Evolutionary conservation across 2,888 invertebrate species (phyloP).

Genomic region (Lasioglossum zephyrum): DNA sequence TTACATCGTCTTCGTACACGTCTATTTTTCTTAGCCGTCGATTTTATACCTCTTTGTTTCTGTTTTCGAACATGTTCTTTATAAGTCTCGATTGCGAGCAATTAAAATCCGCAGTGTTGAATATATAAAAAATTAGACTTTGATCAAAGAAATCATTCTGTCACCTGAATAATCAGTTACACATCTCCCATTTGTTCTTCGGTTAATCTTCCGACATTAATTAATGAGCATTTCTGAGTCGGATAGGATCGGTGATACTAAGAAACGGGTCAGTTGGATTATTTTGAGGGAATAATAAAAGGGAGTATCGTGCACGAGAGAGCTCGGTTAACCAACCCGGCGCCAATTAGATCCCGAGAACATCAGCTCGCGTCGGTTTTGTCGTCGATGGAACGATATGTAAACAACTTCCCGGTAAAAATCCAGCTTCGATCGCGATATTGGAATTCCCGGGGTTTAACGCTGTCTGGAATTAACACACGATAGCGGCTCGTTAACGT

Average conservation of each 20-base stretch:
- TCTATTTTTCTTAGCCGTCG: background rate
- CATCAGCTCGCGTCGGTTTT: slow-evolving; percentile 24
- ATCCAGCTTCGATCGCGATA: slow-evolving; percentile 31
- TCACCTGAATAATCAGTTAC: no score
- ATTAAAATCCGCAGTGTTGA: background rate
- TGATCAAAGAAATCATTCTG: no score
- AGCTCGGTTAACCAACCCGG: background rate
- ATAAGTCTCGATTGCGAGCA: background rate
- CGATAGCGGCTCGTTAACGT: slow-evolving; percentile 65
- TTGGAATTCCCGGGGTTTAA: slow-evolving; percentile 42
- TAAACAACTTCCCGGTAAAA: slow-evolving; percentile 48
- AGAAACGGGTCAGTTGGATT: background rate
- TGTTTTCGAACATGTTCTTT: background rate
- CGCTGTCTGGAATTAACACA: slow-evolving; percentile 62
- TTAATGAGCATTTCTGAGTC: background rate
- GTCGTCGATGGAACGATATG: slow-evolving; percentile 49
- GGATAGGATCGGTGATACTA: background rate
- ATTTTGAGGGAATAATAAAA: slow-evolving; percentile 6
- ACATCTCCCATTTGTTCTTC: background rate
- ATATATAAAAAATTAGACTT: no score
- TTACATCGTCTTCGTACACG: background rate
- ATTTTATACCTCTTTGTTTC: background rate
- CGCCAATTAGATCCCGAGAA: slow-evolving; percentile 32
- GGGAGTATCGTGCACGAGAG: background rate
- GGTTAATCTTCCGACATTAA: background rate